These are phyloP conservation scores for Cheilosia impressa DNA, from an alignment of 2,888 invertebrate species.

Conservation along the genomic window DNA sequence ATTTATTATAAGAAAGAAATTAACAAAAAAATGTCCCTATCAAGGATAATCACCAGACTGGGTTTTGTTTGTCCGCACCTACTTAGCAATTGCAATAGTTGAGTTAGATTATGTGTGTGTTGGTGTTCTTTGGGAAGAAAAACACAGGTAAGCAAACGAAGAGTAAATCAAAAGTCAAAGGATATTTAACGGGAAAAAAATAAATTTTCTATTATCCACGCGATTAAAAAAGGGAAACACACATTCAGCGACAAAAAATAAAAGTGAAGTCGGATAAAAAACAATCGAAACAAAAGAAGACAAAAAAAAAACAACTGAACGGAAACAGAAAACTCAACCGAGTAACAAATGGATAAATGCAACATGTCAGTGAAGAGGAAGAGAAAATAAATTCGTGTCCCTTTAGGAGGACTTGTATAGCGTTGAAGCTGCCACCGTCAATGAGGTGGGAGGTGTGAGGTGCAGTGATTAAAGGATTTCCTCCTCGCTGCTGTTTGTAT, in stretches of 20 bases:
- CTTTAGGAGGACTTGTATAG: conserved; percentile 22
- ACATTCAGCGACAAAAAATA: conserved; percentile 40
- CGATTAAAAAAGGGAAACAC: conserved; percentile 22
- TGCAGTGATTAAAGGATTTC: conserved; percentile 50
- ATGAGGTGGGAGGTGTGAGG: background rate
- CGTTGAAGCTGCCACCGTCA: background rate
- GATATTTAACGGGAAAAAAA: background rate
- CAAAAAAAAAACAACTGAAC: background rate
- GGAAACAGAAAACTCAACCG: conserved; percentile 37
- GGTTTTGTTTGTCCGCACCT: background rate
- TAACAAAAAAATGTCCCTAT: conserved; percentile 3
- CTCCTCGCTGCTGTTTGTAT: conserved; percentile 40
- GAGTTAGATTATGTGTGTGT: conserved; percentile 20
- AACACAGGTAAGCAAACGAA: conserved; percentile 43
- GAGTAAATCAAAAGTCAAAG: conserved; percentile 28
- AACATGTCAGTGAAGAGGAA: conserved; percentile 53
- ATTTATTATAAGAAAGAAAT: conserved; percentile 9
- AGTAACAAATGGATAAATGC: conserved; percentile 51
- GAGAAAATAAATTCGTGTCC: conserved; percentile 51
- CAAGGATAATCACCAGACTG: conserved; percentile 49
- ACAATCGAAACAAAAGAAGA: background rate
- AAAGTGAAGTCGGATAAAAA: conserved; percentile 1
- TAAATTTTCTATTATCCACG: conserved; percentile 21
- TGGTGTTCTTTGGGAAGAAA: conserved; percentile 13
- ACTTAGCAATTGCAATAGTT: conserved; percentile 27